Conservation (phyloP, 2,797 vertebrate species). For the Onychomys torridus region DNA sequence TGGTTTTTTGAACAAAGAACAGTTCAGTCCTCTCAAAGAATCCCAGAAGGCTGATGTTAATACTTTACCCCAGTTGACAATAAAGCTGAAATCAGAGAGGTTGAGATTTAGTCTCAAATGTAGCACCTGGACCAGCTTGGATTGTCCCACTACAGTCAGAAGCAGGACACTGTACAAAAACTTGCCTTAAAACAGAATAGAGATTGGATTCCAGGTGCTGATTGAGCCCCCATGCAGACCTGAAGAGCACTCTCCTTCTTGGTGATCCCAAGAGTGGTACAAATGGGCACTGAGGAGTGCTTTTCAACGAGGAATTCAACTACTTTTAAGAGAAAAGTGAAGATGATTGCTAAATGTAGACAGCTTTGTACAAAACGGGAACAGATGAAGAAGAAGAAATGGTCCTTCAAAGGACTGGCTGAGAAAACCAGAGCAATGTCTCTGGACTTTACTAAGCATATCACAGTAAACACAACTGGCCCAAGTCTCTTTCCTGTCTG, state of each 20-base stretch:
- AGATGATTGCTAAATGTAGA: background rate
- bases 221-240: background rate
- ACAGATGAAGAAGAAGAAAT: background rate
- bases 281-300: too few relatives aligned
- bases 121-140: background rate
- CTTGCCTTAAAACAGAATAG: background rate
- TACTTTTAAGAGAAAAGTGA: background rate
- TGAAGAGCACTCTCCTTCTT: background rate
- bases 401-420: background rate
- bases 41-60: background rate
- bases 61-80: too few relatives aligned
- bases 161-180: background rate
- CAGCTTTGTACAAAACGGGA: background rate
- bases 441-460: background rate
- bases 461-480: background rate
- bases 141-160: background rate
- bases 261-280: background rate
- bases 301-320: background rate
- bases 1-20: background rate
- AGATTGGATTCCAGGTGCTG: background rate
- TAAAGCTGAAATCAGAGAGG: background rate
- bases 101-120: background rate
- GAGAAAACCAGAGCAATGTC: background rate
- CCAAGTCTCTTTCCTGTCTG: background rate
- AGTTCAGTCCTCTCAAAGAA: background rate